These are phyloP conservation scores for Euura saliciscinereae DNA, from an alignment of 1,140 invertebrate species.

Conservation along the genomic window DNA sequence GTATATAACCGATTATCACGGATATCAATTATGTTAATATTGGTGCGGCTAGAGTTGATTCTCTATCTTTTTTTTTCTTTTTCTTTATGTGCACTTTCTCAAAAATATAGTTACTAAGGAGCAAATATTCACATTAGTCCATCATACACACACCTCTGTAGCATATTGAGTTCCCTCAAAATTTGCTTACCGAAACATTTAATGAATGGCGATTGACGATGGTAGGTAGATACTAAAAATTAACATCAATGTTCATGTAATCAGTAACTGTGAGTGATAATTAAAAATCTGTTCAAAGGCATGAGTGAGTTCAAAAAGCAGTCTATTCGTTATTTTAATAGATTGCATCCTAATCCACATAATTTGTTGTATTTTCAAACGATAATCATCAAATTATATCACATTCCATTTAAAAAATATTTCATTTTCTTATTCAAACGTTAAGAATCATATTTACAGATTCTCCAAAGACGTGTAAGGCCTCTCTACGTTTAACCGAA, in stretches of 20 bases:
- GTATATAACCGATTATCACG: neutral
- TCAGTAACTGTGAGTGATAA: no score
- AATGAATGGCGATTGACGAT: neutral
- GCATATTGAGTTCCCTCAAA: neutral
- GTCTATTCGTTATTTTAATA: neutral
- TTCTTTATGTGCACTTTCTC: neutral
- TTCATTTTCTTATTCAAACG: neutral
- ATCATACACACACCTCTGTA: neutral
- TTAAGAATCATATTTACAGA: neutral
- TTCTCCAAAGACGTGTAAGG: neutral
- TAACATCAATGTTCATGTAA: no score
- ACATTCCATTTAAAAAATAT: neutral
- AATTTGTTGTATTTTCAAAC: no score
- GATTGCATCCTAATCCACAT: neutral
- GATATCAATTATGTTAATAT: neutral
- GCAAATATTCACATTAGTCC: neutral
- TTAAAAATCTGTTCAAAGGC: no score
- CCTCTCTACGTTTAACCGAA: neutral
- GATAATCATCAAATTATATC: no score
- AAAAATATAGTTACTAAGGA: conserved; percentile 1
- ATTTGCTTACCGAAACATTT: neutral
- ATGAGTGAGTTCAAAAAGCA: neutral
- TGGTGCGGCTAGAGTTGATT: neutral
- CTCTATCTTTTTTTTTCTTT: neutral
- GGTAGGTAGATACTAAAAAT: neutral